Evolutionary conservation across 2,888 invertebrate genomes (phyloP).

Genomic region (Ectropis crepuscularia): DNA sequence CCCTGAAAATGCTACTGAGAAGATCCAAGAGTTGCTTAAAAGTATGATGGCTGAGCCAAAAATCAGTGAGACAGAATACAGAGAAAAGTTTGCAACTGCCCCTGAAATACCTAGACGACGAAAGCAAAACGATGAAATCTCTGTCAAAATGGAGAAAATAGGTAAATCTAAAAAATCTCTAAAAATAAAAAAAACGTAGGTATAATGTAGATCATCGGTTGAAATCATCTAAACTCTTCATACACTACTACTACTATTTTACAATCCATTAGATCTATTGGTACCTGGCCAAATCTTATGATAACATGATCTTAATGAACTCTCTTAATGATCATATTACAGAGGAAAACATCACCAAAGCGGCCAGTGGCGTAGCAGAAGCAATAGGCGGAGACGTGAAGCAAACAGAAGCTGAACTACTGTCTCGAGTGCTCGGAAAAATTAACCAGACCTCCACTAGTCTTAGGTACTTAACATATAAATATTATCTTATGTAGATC

Average conservation of each 20-base stretch:
- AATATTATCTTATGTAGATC: neutral
- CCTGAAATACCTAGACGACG: constrained; percentile 55
- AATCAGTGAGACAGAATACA: constrained; percentile 69
- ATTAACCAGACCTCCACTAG: constrained; percentile 73
- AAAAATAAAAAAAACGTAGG: constrained; percentile 75
- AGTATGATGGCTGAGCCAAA: constrained; percentile 72
- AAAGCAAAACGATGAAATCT: constrained; percentile 60
- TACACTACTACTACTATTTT: no score
- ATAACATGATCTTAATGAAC: neutral
- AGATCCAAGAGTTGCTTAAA: constrained; percentile 74
- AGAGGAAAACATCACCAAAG: constrained; percentile 82
- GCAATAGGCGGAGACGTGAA: constrained; percentile 87
- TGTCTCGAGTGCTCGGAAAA: constrained; percentile 87
- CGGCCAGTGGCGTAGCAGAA: constrained; percentile 90
- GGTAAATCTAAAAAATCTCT: constrained; percentile 71
- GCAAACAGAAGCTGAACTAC: constrained; percentile 89
- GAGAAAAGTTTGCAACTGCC: constrained; percentile 67
- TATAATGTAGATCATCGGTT: constrained; percentile 34
- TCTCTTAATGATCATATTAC: constrained; percentile 43
- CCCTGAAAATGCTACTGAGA: constrained; percentile 63
- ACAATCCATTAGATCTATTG: no score
- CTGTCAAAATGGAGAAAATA: constrained; percentile 70
- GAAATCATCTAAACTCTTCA: no score
- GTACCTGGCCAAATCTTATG: no score
- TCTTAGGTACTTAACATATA: constrained; percentile 58